These are phyloP conservation scores for Agonopterix arenella DNA, from an alignment of 2,888 invertebrate species.

Conservation along the genomic window DNA sequence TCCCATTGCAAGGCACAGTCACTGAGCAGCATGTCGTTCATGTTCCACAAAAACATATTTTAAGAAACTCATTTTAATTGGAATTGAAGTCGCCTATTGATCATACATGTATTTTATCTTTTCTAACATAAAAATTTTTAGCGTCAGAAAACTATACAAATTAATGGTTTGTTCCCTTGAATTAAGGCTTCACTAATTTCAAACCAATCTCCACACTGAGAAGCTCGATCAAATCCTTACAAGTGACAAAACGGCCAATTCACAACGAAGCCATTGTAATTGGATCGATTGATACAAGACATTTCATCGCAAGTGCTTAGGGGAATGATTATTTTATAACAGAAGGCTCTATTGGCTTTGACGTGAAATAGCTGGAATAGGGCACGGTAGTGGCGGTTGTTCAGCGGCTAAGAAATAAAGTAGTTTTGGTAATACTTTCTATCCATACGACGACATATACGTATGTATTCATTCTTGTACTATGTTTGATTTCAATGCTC, in stretches of 20 bases:
- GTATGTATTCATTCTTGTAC: neutral
- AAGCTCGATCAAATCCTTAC: too few relatives aligned
- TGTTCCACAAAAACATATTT: too few relatives aligned
- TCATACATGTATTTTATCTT: too few relatives aligned
- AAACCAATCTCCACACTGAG: too few relatives aligned
- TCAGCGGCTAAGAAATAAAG: neutral
- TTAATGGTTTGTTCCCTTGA: too few relatives aligned
- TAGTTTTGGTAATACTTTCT: neutral
- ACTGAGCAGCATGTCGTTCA: too few relatives aligned
- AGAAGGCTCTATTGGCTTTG: neutral
- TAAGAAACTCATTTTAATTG: too few relatives aligned
- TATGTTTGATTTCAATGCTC: neutral
- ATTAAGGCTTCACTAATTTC: too few relatives aligned
- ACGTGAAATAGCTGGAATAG: neutral
- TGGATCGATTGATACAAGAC: constrained; percentile 7
- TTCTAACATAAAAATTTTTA: too few relatives aligned
- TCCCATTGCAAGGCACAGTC: too few relatives aligned
- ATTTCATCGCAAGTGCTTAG: constrained; percentile 6
- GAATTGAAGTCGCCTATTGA: too few relatives aligned
- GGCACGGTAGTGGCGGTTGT: neutral
- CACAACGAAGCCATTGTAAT: neutral
- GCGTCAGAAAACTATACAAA: too few relatives aligned
- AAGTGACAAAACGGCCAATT: neutral
- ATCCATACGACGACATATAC: neutral
- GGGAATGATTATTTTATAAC: constrained; percentile 9